These are phyloP conservation scores for Carollia perspicillata DNA, from an alignment of 2,113 vertebrate species.

Conservation along the genomic window DNA sequence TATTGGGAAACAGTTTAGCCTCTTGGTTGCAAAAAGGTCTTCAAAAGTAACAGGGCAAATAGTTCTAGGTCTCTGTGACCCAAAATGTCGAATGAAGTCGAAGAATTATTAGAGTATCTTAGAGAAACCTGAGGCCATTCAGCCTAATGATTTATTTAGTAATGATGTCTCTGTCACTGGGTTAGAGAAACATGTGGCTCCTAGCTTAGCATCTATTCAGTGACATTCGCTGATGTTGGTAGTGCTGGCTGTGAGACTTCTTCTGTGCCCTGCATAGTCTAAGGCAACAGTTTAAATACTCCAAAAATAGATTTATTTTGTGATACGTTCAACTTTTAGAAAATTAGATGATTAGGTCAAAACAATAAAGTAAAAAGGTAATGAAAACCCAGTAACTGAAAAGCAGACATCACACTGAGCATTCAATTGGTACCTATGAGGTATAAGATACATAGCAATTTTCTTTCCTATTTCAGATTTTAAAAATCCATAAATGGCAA, in stretches of 20 bases:
- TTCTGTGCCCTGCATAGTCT: not conserved
- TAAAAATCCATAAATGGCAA: not conserved
- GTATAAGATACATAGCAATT: not conserved
- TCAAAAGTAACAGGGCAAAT: constrained; percentile 46
- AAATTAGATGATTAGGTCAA: not conserved
- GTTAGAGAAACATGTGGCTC: not conserved
- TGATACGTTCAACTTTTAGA: not conserved
- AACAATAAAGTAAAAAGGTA: not conserved
- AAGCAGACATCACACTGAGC: not conserved
- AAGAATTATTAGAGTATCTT: constrained; percentile 50
- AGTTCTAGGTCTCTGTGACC: constrained; percentile 67
- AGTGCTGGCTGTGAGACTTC: not conserved
- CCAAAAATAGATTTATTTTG: not conserved
- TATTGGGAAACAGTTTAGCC: constrained; percentile 40
- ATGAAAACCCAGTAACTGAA: not conserved
- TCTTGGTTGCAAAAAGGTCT: constrained; percentile 47
- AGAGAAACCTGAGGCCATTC: constrained; percentile 32
- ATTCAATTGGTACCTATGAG: not conserved
- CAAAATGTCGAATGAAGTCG: constrained; percentile 22
- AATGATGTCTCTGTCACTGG: not conserved
- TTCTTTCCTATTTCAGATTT: not conserved
- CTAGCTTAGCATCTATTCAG: not conserved
- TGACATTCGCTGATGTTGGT: not conserved
- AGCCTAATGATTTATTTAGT: constrained; percentile 44
- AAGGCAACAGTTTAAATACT: not conserved